Evolutionary conservation across 2,113 vertebrate species (phyloP), one percentile per base, ranked within the genome.

Genomic region (Scomber japonicus): DNA sequence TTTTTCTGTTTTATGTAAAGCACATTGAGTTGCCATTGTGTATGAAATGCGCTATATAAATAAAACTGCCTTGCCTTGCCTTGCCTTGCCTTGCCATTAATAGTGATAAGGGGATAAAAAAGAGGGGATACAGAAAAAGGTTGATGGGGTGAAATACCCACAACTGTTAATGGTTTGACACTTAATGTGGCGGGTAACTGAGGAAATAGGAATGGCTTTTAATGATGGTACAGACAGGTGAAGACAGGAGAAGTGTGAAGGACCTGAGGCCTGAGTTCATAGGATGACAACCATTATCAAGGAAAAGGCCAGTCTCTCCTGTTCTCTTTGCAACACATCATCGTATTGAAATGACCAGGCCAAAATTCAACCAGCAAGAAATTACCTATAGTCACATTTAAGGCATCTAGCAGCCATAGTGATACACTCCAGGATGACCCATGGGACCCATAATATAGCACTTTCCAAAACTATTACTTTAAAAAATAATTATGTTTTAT

Each of bases 71-170:
- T n/a, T n/a, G n/a, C n/a, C n/a, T n/a, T n/a, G n/a, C n/a, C n/a
- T n/a, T n/a, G n/a, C n/a, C n/a, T n/a, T n/a, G n/a, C n/a, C n/a
- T n/a, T n/a, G n/a, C n/a, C 56, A 12, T 40, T 10, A 53, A 53
- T 19, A 5, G 15, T 49, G 13, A 21, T 19, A 40, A 7, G 31
- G 45, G 27, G 8, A 67, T n/a, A 6, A 27, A 59, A 60, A 60
- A 62, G 48, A 19, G 10, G 2, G 24, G 14, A 44, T 31, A 48
- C 11, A 60, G 11, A 66, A 65, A 57, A 56, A 5, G 16, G 16
- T 16, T 67, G 67, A 69, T 51, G 13, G 62, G 57, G 46, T 49
- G 69, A 48, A 72, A 50, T 70, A 15, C 21, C 57, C 62, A n/a
- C 13, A 63, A 31, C 51, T 46, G 21, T 55, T 51, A 50, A 60